Conservation (phyloP, 2,888 invertebrate genomes). For the Megaustenia siamemsis region DNA sequence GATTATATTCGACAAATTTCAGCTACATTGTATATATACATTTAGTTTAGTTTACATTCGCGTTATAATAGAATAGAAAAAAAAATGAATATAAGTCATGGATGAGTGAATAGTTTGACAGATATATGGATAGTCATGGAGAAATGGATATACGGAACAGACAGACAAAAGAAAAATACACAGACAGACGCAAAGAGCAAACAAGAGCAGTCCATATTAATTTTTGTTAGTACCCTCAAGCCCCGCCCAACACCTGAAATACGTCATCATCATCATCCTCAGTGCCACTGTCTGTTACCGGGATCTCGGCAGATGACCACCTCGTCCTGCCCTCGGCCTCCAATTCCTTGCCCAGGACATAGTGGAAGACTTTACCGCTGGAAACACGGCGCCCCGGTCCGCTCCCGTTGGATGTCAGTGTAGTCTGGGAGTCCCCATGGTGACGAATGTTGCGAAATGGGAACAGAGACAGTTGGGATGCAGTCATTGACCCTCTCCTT, state of each 20-base stretch:
- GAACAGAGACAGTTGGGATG: conserved; percentile 27
- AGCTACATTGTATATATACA: too few relatives aligned
- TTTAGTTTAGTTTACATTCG: too few relatives aligned
- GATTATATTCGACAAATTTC: too few relatives aligned
- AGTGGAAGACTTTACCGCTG: conserved; percentile 10
- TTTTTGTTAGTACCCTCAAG: conserved; percentile 9
- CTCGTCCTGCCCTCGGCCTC: not conserved
- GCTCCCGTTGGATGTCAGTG: conserved; percentile 5
- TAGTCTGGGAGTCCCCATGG: conserved; percentile 7
- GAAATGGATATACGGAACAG: too few relatives aligned
- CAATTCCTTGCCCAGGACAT: not conserved
- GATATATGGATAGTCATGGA: too few relatives aligned
- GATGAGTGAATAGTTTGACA: too few relatives aligned
- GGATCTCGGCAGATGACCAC: conserved; percentile 25
- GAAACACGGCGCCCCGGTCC: not conserved
- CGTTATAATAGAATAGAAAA: too few relatives aligned
- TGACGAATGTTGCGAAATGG: conserved; percentile 37
- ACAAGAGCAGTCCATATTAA: not conserved
- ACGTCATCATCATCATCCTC: not conserved
- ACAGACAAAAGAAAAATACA: not conserved
- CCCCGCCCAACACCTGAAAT: conserved; percentile 32
- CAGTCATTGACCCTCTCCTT: conserved; percentile 19
- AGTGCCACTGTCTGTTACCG: not conserved
- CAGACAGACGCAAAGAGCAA: not conserved
- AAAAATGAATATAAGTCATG: too few relatives aligned